A percentile compares a stretch with the other conserved stretches of the same genome.
These are phyloP conservation scores for Vidua macroura DNA, from an alignment of 2,113 vertebrate species.

Conservation along the genomic window DNA sequence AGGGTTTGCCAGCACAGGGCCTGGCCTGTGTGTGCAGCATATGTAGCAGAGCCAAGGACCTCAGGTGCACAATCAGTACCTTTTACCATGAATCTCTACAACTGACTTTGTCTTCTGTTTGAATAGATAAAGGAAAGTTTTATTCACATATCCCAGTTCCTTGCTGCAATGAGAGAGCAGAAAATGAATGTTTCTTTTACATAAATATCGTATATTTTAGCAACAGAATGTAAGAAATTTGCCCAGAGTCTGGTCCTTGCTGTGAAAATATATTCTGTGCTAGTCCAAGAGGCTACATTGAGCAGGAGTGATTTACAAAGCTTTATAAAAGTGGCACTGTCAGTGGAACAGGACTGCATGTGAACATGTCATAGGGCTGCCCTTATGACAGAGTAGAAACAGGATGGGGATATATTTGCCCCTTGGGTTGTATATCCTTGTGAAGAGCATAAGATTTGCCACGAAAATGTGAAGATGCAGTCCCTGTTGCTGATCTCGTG, in stretches of 20 bases:
- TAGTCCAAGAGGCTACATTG: not conserved
- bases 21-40: not conserved
- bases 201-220: not conserved
- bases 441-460: not conserved
- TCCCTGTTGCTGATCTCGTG: not conserved
- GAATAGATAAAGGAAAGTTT: not conserved
- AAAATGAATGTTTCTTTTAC: not conserved
- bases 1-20: not conserved
- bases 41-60: not conserved
- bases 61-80: not conserved
- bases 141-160: not conserved
- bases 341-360: not conserved
- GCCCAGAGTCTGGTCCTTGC: not conserved
- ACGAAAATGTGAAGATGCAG: not conserved
- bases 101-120: not conserved
- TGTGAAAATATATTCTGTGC: not conserved
- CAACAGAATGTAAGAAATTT: not conserved
- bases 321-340: not conserved
- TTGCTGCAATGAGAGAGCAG: not conserved
- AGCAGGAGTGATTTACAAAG: not conserved
- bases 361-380: not conserved
- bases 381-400: not conserved
- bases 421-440: not conserved
- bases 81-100: not conserved
- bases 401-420: not conserved